Conservation (phyloP, 1,140 invertebrate genomes). For the Pomphorhynchus laevis region DNA sequence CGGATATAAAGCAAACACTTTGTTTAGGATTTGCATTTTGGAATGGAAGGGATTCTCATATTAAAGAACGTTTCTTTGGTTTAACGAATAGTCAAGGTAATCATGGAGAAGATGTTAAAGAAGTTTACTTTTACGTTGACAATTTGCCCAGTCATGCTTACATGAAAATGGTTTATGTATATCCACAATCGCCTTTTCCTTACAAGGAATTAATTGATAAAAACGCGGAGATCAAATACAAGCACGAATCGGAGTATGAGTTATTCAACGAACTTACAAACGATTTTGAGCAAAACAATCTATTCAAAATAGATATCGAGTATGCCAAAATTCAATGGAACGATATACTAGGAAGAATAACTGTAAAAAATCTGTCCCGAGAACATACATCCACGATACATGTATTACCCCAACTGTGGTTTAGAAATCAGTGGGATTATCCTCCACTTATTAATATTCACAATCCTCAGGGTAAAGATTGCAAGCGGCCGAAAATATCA, state of each 20-base stretch:
- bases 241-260: conserved; percentile 17
- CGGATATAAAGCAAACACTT: conserved; percentile 18
- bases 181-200: conserved; percentile 12
- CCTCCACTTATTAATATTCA: conserved; percentile 2
- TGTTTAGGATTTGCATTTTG: conserved; percentile 18
- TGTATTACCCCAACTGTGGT: conserved; percentile 19
- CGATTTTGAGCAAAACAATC: conserved; percentile 16
- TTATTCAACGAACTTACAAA: conserved; percentile 18
- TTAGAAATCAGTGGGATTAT: conserved; percentile 15
- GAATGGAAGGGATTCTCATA: conserved; percentile 19
- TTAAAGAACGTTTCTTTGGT: conserved; percentile 21
- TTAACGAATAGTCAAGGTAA: conserved; percentile 20
- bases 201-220: conserved; percentile 10
- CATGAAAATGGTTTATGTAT: conserved; percentile 13
- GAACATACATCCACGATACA: conserved; percentile 15
- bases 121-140: conserved; percentile 18
- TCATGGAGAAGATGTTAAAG: conserved; percentile 22
- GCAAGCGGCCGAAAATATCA: background rate
- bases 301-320: conserved; percentile 19
- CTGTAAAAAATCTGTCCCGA: conserved; percentile 16
- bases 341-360: conserved; percentile 16
- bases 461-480: background rate
- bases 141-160: conserved; percentile 12
- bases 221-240: no score
- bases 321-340: conserved; percentile 18